Conservation (phyloP, 2,888 invertebrate species). For the Acleris laterana region DNA sequence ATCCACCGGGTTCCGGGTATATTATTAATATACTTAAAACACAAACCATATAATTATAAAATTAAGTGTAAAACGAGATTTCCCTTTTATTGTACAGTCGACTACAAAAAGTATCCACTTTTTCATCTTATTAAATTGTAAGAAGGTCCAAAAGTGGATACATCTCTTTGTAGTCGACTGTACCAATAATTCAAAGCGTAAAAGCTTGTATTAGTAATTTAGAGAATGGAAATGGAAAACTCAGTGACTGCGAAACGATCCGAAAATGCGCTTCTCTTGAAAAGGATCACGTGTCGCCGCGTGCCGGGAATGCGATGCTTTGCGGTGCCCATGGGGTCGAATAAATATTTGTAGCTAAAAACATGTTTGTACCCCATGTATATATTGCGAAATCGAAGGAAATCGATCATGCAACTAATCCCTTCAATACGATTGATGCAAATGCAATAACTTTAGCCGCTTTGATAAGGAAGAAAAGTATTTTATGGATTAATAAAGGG, state of each 20-base stretch:
- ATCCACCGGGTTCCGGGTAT: no score
- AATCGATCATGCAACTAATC: slow-evolving; percentile 35
- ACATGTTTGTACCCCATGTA: slow-evolving; percentile 60
- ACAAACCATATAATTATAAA: no score
- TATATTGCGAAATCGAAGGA: slow-evolving; percentile 46
- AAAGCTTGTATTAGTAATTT: no score
- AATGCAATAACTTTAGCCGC: slow-evolving; percentile 9
- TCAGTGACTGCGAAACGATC: slow-evolving; percentile 48
- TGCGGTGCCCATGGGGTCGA: slow-evolving; percentile 57
- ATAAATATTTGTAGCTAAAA: slow-evolving; percentile 69
- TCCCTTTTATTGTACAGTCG: no score
- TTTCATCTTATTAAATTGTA: no score
- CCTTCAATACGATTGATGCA: slow-evolving; percentile 25
- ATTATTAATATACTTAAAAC: no score
- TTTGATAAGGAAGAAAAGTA: not conserved
- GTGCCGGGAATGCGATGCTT: slow-evolving; percentile 58
- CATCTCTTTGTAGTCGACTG: no score
- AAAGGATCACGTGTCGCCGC: slow-evolving; percentile 65
- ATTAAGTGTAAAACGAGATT: no score
- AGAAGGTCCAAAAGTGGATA: no score
- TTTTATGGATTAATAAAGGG: no score
- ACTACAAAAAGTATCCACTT: no score
- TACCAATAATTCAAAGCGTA: no score
- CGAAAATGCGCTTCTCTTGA: slow-evolving; percentile 54
- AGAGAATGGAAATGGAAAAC: slow-evolving; percentile 7